Conservation (phyloP, 2,797 vertebrate species). For the Cuniculus paca region DNA sequence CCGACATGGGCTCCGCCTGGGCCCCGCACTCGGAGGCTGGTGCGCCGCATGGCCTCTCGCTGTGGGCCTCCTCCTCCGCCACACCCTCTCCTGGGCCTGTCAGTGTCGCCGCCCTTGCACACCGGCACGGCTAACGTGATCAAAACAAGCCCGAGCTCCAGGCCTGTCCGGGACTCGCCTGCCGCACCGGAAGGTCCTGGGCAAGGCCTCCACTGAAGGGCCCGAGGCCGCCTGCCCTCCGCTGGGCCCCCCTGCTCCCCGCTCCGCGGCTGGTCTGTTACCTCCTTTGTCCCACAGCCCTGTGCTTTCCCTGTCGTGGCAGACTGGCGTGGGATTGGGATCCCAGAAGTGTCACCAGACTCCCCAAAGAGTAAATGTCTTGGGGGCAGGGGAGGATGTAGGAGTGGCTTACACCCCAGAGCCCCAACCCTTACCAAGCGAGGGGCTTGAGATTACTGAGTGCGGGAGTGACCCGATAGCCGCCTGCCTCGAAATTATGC, state of each 20-base stretch:
- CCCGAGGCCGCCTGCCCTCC: background rate
- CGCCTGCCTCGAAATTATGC: background rate
- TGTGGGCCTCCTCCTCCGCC: background rate
- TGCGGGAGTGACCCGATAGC: background rate
- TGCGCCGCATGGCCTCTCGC: background rate
- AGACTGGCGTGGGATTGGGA: background rate
- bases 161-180: background rate
- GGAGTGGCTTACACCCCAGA: background rate
- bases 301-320: background rate
- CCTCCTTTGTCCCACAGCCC: background rate
- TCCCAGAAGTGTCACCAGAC: background rate
- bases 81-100: background rate
- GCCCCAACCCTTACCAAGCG: background rate
- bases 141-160: background rate
- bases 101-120: background rate
- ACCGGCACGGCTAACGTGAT: background rate
- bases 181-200: background rate
- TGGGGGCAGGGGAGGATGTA: background rate
- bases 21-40: background rate
- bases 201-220: background rate
- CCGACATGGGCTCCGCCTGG: background rate
- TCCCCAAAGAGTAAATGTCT: background rate
- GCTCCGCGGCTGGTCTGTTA: background rate
- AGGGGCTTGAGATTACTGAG: background rate
- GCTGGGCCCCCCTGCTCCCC: background rate